Percentiles rank a stretch among this genome's conserved stretches.
Conservation (phyloP, 2,888 invertebrate genomes). For the Mellilla xanthometata region DNA sequence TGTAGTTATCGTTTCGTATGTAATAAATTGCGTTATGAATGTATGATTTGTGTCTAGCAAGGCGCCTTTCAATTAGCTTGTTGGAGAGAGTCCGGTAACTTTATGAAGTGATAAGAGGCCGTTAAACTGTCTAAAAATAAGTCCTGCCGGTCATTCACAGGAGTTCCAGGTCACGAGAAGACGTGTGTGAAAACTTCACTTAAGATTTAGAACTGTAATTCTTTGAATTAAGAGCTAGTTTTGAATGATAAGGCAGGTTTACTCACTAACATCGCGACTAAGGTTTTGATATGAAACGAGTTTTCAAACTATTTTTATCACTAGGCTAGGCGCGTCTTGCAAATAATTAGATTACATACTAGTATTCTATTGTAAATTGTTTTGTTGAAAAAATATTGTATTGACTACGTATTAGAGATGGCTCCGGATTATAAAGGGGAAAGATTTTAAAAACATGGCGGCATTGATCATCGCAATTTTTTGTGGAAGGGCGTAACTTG, state of each 20-base stretch:
- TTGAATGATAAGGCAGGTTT: background rate
- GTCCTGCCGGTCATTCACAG: slow-evolving; percentile 35
- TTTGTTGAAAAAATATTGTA: no score
- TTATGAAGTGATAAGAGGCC: slow-evolving; percentile 33
- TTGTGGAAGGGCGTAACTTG: slow-evolving; percentile 10
- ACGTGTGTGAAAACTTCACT: slow-evolving; percentile 21
- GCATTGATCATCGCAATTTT: slow-evolving; percentile 8
- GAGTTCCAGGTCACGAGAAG: slow-evolving; percentile 32
- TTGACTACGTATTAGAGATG: no score
- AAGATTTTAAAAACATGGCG: background rate
- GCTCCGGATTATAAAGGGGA: no score
- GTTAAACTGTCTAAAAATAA: slow-evolving; percentile 36
- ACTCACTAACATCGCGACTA: slow-evolving; percentile 9
- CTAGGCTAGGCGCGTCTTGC: background rate
- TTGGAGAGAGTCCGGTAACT: slow-evolving; percentile 25
- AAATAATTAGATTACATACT: no score
- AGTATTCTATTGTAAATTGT: no score
- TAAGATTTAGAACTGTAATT: slow-evolving; percentile 11
- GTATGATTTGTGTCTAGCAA: slow-evolving; percentile 43
- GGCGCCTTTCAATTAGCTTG: slow-evolving; percentile 37
- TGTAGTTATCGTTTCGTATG: slow-evolving; percentile 50
- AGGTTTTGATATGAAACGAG: slow-evolving; percentile 14
- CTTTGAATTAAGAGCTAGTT: slow-evolving; percentile 10
- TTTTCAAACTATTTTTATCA: slow-evolving; percentile 18
- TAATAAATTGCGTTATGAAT: slow-evolving; percentile 42